Conservation (phyloP, 2,797 vertebrate species). For the Jordanella pulchra region DNA sequence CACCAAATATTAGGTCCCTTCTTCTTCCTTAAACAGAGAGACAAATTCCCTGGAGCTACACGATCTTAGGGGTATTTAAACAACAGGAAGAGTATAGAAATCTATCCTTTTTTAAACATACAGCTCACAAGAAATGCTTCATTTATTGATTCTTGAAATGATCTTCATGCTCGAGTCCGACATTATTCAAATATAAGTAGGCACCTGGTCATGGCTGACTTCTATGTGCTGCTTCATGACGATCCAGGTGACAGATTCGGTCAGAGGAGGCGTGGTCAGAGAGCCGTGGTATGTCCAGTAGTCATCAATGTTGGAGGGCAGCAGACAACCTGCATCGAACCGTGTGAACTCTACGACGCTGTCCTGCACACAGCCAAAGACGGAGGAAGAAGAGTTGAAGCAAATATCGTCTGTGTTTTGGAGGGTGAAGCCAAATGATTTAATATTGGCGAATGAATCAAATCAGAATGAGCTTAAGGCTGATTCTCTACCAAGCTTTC, state of each 20-base stretch:
- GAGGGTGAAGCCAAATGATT: not conserved
- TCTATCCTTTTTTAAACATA: not conserved
- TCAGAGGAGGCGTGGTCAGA: slow-evolving; percentile 91
- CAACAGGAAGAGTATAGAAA: not conserved
- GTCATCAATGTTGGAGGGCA: slow-evolving; percentile 84
- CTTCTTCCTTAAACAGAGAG: not conserved
- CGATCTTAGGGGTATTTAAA: not conserved
- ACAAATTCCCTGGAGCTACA: not conserved
- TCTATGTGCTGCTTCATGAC: slow-evolving; percentile 91
- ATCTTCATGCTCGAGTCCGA: not conserved
- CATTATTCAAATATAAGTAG: not conserved
- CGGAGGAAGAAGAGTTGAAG: not conserved
- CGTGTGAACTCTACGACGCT: slow-evolving; percentile 81
- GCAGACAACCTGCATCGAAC: slow-evolving; percentile 86
- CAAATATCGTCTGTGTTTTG: too few species aligned
- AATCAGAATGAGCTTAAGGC: not conserved
- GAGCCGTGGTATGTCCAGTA: slow-evolving; percentile 96
- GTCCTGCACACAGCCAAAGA: slow-evolving; percentile 69
- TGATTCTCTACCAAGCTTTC: not conserved
- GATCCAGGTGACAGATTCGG: slow-evolving; percentile 93
- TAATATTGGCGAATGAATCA: not conserved
- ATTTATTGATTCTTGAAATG: not conserved
- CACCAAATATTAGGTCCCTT: not conserved
- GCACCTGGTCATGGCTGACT: slow-evolving; percentile 91
- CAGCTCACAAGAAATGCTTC: not conserved